Conservation (phyloP, 2,888 invertebrate species). For the Cheilosia grossa region DNA sequence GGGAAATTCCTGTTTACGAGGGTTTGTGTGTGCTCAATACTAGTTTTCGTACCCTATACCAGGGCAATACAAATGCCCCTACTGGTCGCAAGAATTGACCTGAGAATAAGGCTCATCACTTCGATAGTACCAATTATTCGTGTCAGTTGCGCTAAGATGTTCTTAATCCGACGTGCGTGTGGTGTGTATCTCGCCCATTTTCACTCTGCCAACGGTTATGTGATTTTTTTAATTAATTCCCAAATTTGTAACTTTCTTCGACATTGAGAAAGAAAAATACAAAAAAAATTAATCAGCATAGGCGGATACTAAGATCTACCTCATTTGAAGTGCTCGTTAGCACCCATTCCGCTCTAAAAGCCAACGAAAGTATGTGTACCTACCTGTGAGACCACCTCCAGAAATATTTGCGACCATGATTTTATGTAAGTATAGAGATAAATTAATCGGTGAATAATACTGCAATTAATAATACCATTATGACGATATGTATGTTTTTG, state of each 20-base stretch:
- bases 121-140: not conserved
- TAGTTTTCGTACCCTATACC: not conserved
- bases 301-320: not conserved
- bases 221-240: not conserved
- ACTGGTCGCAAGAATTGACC: not conserved
- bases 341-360: not conserved
- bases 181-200: not conserved
- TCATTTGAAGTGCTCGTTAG: not conserved
- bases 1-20: not conserved
- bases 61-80: not conserved
- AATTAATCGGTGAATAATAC: conserved; percentile 8
- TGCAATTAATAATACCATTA: conserved; percentile 1
- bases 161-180: not conserved
- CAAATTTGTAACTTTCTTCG: conserved; percentile 3
- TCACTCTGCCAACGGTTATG: not conserved
- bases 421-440: not conserved
- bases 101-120: not conserved
- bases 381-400: conserved; percentile 3
- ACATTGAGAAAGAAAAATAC: not conserved
- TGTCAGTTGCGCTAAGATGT: not conserved
- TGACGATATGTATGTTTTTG: not conserved
- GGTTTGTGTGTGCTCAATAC: not conserved
- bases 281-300: not conserved
- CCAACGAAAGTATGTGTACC: not conserved
- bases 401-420: not conserved